These are phyloP conservation scores for Chloroceryle inda DNA, from an alignment of 2,797 vertebrate genomes.

Conservation along the genomic window DNA sequence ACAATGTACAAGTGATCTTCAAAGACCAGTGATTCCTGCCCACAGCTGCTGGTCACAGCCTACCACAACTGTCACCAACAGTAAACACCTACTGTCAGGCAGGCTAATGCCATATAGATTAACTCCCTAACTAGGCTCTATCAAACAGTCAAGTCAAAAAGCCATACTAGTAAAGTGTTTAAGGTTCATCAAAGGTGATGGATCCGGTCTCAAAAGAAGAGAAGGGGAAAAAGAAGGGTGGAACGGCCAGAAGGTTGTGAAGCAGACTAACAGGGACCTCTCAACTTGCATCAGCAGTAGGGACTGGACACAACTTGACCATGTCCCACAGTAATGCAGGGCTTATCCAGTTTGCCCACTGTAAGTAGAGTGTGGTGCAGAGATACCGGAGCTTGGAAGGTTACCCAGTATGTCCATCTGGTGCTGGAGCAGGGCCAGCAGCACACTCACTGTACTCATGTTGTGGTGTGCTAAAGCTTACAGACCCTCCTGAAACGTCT, in stretches of 20 bases:
- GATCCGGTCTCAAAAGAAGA: background rate
- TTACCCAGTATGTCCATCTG: background rate
- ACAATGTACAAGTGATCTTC: background rate
- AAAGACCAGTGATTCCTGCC: background rate
- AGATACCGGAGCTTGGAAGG: accelerated
- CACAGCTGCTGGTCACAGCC: background rate
- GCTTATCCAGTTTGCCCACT: background rate
- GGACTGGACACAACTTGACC: background rate
- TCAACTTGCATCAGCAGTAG: background rate
- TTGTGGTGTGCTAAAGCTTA: background rate
- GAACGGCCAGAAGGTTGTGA: background rate
- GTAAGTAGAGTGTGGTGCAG: background rate
- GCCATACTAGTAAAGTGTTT: background rate
- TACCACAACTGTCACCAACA: background rate
- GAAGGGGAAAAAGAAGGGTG: background rate
- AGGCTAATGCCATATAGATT: background rate
- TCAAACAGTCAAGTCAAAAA: background rate
- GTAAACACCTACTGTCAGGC: background rate
- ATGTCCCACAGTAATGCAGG: background rate
- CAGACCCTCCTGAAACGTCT: background rate
- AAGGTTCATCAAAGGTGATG: background rate
- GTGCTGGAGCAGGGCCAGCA: background rate
- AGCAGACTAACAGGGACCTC: background rate
- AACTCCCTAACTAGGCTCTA: background rate
- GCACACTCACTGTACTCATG: background rate